Percentiles rank a stretch among this genome's conserved stretches.
These are phyloP conservation scores for Hylaeus anthracinus DNA, from an alignment of 1,140 invertebrate genomes.

Conservation along the genomic window DNA sequence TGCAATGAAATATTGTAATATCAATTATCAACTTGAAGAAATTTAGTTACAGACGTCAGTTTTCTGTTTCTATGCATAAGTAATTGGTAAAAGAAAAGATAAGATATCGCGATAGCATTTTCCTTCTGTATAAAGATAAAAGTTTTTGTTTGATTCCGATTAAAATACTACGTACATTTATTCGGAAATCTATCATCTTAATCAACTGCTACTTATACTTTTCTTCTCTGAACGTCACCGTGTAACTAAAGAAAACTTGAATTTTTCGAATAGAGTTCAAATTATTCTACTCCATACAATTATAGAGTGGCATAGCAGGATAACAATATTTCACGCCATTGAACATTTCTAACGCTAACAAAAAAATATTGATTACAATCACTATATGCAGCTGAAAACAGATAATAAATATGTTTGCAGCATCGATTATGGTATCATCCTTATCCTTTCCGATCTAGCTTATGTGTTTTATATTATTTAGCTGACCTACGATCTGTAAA, in stretches of 20 bases:
- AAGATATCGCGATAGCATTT: neutral
- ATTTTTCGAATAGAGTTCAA: neutral
- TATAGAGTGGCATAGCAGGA: neutral
- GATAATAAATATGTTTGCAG: conserved; percentile 23
- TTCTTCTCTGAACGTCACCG: conserved; percentile 21
- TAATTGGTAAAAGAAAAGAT: neutral
- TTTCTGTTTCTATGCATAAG: neutral
- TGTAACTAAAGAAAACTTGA: conserved; percentile 26
- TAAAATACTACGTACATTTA: neutral
- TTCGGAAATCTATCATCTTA: neutral
- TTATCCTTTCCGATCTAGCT: neutral
- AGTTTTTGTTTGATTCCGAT: neutral
- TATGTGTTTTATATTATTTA: neutral
- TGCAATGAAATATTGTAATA: conserved; percentile 51
- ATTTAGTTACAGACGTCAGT: neutral
- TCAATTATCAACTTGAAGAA: neutral
- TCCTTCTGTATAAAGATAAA: neutral
- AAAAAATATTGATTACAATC: conserved; percentile 37
- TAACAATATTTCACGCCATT: conserved; percentile 60
- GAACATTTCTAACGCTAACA: conserved; percentile 47
- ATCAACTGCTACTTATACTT: conserved; percentile 29
- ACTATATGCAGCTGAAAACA: conserved; percentile 53
- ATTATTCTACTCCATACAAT: conserved; percentile 11
- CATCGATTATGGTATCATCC: neutral
- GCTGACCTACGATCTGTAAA: conserved; percentile 23